Percentiles rank a stretch among this genome's conserved stretches.
Evolutionary conservation across 2,888 invertebrate genomes (phyloP).

Genomic region (Pheosia tremula): DNA sequence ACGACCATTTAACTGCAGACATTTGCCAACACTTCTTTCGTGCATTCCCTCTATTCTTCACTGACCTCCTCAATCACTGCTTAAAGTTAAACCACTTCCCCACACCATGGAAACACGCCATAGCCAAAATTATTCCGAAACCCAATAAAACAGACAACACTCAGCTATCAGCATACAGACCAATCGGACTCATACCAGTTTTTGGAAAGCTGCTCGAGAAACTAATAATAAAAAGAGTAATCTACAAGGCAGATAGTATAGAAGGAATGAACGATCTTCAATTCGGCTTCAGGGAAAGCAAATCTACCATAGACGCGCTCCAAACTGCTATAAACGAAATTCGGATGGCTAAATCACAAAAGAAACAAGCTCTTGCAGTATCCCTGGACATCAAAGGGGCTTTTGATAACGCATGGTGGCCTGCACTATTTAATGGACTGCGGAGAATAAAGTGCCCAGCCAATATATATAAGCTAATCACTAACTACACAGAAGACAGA

Average conservation of each 20-base stretch:
- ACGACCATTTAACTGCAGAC: neutral
- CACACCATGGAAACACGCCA: no score
- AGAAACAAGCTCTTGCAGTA: neutral
- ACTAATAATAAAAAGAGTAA: neutral
- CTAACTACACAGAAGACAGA: neutral
- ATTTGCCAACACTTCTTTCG: neutral
- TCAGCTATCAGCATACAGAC: no score
- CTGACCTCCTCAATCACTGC: neutral
- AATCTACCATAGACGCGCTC: neutral
- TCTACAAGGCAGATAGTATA: no score
- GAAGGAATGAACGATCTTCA: no score
- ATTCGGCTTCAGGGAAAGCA: no score
- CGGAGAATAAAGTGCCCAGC: neutral
- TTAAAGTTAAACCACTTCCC: neutral
- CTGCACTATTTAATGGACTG: neutral
- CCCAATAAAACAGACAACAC: no score
- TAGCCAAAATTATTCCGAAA: no score
- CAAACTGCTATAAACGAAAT: neutral
- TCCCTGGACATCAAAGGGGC: neutral
- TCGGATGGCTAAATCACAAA: neutral
- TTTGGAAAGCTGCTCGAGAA: no score
- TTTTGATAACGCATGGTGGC: slow-evolving; percentile 2
- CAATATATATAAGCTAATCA: neutral
- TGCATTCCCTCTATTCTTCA: neutral
- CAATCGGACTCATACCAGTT: no score